A percentile compares a stretch with the other conserved stretches of the same genome.
Evolutionary conservation across 2,797 vertebrate genomes (phyloP).

Genomic region (Cuculus canorus): DNA sequence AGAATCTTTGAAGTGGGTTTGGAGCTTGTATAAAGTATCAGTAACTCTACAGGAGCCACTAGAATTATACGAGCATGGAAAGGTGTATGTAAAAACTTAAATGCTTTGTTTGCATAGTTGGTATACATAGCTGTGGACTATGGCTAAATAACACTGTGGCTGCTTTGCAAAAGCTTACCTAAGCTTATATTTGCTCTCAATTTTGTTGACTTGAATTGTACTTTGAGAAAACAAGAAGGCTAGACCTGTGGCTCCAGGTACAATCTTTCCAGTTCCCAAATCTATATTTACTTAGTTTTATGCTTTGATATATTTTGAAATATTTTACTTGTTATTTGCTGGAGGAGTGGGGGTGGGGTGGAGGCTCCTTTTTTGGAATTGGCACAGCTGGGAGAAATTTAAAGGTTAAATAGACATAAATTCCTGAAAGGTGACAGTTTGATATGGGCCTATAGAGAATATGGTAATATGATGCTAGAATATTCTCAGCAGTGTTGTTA

Average conservation of each 20-base stretch:
- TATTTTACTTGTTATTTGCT: constrained; percentile 1
- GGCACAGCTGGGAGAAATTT: background rate
- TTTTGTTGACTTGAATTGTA: background rate
- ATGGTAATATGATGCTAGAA: background rate
- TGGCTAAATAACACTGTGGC: background rate
- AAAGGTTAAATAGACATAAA: constrained; percentile 16
- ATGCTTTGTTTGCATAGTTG: background rate
- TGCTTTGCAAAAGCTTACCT: background rate
- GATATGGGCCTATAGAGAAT: background rate
- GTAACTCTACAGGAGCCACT: background rate
- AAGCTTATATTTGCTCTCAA: background rate
- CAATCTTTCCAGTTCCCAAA: background rate
- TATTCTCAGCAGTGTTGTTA: constrained; percentile 34
- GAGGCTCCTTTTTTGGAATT: background rate
- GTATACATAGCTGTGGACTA: background rate
- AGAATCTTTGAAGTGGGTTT: background rate
- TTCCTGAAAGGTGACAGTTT: background rate
- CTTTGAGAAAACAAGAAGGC: background rate
- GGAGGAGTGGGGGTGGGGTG: background rate
- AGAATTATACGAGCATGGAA: background rate
- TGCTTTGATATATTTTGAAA: no score
- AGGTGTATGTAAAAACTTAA: background rate
- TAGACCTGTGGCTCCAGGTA: background rate
- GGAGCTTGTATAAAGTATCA: background rate
- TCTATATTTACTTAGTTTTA: background rate